phyloP scores from a whole-genome alignment of 1,140 invertebrate species.

The Macrocentrus cingulum region DNA sequence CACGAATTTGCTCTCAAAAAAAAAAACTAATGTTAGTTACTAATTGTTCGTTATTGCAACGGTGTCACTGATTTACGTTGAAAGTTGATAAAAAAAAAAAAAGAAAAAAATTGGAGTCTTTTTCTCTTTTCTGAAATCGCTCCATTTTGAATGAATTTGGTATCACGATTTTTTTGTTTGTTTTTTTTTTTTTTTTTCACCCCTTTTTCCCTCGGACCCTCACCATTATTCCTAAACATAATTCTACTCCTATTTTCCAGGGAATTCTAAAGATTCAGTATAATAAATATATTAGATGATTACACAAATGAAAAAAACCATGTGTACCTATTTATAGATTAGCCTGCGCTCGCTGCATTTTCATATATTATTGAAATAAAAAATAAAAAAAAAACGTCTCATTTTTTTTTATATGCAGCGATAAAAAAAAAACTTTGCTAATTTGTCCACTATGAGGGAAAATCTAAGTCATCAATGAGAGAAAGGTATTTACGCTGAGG shows the following conservation, averaged over 20 bases:
- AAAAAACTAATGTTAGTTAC: constrained; percentile 42
- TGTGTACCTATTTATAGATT: constrained; percentile 16
- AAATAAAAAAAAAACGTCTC: constrained; percentile 3
- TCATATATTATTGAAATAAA: constrained; percentile 15
- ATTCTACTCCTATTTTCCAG: neutral
- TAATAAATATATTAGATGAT: neutral
- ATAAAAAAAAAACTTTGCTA: neutral
- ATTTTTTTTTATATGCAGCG: neutral
- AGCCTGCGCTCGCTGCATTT: constrained; percentile 23
- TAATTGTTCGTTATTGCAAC: constrained; percentile 44
- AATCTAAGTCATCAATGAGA: constrained; percentile 4
- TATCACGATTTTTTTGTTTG: neutral
- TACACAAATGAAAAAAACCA: constrained; percentile 20
- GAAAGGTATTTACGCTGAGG: constrained; percentile 5
- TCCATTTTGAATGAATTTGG: neutral
- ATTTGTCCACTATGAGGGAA: neutral
- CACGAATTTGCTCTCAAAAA: constrained; percentile 26
- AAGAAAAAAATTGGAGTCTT: constrained; percentile 36
- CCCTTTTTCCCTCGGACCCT: neutral
- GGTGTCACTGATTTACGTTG: constrained; percentile 29
- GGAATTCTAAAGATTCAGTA: neutral
- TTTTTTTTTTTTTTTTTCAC: neutral
- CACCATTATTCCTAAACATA: neutral
- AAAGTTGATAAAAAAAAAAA: constrained; percentile 26
- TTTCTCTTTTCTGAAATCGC: neutral